Conservation (phyloP, 1,140 invertebrate species). For the Zophobas atratus region DNA sequence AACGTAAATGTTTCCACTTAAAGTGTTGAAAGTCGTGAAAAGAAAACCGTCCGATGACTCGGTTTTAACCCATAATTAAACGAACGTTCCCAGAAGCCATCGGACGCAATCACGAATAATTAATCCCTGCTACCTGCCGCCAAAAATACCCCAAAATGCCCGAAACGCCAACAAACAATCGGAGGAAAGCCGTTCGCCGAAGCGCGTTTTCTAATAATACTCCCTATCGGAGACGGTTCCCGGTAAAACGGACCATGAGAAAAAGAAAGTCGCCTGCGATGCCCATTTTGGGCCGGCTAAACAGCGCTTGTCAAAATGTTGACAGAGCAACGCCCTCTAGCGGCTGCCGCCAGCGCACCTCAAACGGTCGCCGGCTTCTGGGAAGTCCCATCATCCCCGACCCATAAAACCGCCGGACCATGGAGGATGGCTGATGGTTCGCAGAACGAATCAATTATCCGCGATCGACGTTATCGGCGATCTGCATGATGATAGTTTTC, state of each 20-base stretch:
- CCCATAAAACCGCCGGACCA: conserved; percentile 32
- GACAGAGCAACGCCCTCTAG: conserved; percentile 5
- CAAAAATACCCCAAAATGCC: not conserved
- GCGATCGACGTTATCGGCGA: conserved; percentile 21
- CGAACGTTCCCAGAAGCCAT: no score
- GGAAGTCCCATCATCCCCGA: not conserved
- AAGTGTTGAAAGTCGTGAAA: no score
- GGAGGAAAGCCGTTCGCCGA: not conserved
- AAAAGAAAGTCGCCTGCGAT: conserved; percentile 6
- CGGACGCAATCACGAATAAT: no score
- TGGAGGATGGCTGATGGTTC: not conserved
- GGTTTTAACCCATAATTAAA: no score
- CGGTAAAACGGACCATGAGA: conserved; percentile 1
- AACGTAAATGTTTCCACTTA: no score
- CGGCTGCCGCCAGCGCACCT: not conserved
- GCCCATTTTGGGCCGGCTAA: not conserved
- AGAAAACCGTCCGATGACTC: no score
- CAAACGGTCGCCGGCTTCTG: not conserved
- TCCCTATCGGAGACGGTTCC: not conserved
- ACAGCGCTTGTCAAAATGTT: conserved; percentile 30
- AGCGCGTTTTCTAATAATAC: conserved; percentile 22
- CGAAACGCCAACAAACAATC: conserved; percentile 4
- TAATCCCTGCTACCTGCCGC: no score
- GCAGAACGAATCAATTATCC: conserved; percentile 31
- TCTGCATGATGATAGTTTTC: not conserved